Base-by-base conservation (phyloP, 2,797 vertebrate genomes). In the Pseudopleuronectes americanus region DNA sequence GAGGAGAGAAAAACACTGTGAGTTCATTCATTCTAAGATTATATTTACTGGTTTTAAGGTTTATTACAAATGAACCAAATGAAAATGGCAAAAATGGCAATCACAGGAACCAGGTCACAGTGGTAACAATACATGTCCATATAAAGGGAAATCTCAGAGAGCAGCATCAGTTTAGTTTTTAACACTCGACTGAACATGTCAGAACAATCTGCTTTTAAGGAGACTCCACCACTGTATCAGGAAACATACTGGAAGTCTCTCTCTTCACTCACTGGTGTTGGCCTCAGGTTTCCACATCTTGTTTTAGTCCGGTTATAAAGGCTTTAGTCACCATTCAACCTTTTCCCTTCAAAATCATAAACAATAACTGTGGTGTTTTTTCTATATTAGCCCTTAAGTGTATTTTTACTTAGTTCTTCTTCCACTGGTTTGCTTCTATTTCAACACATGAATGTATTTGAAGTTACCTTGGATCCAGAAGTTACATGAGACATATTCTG, bases 161-260 rank as follows among this genome's bases (percentile, higher is more conserved):
- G 57, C 33, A 36, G 41, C 69, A 41, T 28, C 7, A 61, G 72
- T 69, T 78, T 74, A 84, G 61, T 76, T 48, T 51, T 75, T 71
- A 56, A 85, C 78, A 55, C 76, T 82, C 83, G 22, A 53, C 55
- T 87, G 79, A 84, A 68, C 80, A 79, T 63, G 81, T 71, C 77
- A 69, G 65, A 72, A 71, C 76, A 72, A 83, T 65, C 68, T 57
- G 57, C 61, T 73, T 77, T 81, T 81, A 72, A 86, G 75, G 49
- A 81, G 61, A 58, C 36, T 65, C 45, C 24, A 41, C 55, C 51
- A 31, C 38, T 53, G 53, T 23, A 66, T 82, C 14, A 22, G 38
- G 64, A 56, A 59, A 83, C 62, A 71, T 82, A 88, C 57, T 51
- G 68, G 53, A 67, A 52, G 24, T 17, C 43, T 63, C 52, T 71